phyloP scores from a whole-genome alignment of 2,113 vertebrate species.

The Mormyrus lacerda region DNA sequence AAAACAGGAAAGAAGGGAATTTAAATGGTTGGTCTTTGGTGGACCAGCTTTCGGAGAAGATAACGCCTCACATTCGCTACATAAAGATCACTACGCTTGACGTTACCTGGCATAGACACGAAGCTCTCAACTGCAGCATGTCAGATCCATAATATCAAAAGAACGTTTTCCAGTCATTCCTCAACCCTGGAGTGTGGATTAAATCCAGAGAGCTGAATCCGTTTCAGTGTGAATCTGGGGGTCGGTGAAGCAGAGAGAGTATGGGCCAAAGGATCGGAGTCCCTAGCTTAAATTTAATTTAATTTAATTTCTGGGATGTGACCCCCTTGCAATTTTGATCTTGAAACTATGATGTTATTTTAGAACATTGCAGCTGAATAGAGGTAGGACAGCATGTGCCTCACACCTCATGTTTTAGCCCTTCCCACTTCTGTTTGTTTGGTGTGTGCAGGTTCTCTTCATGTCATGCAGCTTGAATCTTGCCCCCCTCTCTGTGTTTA shows the following conservation, averaged over 20 bases:
- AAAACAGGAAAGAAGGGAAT: background rate
- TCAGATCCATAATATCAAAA: background rate
- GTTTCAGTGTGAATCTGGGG: background rate
- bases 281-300: background rate
- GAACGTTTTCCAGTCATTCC: background rate
- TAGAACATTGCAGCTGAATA: background rate
- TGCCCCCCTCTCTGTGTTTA: background rate
- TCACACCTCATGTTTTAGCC: background rate
- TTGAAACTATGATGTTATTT: background rate
- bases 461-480: background rate
- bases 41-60: background rate
- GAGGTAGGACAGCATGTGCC: background rate
- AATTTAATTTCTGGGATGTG: background rate
- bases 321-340: background rate
- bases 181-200: background rate
- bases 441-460: too few relatives aligned
- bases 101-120: background rate
- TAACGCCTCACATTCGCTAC: background rate
- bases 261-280: background rate
- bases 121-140: background rate
- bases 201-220: background rate
- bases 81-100: slow-evolving; percentile 6
- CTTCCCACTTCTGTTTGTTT: too few relatives aligned
- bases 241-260: background rate
- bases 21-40: background rate